Evolutionary conservation across 2,113 vertebrate species (phyloP), one percentile per base, ranked within the genome.

Genomic region (Oncorhynchus nerka): DNA sequence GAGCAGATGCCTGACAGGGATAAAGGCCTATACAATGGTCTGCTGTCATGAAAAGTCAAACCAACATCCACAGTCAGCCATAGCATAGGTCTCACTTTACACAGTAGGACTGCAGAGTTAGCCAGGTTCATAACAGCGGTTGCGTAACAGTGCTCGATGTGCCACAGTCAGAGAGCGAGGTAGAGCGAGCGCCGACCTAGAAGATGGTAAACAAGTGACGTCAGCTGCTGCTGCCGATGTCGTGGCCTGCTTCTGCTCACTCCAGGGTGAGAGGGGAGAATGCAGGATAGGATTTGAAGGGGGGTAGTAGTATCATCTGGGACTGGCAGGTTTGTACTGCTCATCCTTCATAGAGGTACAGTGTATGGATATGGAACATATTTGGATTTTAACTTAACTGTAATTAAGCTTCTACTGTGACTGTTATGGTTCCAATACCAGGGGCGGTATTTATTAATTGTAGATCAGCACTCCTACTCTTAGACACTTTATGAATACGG

Each of bases 151-250:
- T 85, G 39, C 88, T 87, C 8, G 87, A 79, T 51, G 78, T 61
- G 82, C 74, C 71, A 81, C 86, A 81, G 86, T 85, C 86, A 91
- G 85, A 71, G 73, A 11, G 55, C 67, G 67, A 39, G 49, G 34
- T n/a, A 76, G 89, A 92, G 86, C 74, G 68, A 86, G 82, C 55
- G 19, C 78, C 73, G 76, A 83, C 80, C 83, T 75, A 88, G 82
- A 86, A 86, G 88, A 87, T 83, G 76, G 91, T 92, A 93, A 94
- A 94, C 91, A 93, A 87, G 24, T 88, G 87, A 93, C 89, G 86
- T 93, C 91, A 92, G 84, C 51, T 55, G 51, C 51, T 78, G 84
- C 51, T 55, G 51, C 51, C 76, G 88, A 73, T 87, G 84, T 83
- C 85, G 82, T 84, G 89, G 85, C 86, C 85, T 79, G 82, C 79